Evolutionary conservation across 1,140 invertebrate genomes (phyloP).

Genomic region (Nasonia giraulti): DNA sequence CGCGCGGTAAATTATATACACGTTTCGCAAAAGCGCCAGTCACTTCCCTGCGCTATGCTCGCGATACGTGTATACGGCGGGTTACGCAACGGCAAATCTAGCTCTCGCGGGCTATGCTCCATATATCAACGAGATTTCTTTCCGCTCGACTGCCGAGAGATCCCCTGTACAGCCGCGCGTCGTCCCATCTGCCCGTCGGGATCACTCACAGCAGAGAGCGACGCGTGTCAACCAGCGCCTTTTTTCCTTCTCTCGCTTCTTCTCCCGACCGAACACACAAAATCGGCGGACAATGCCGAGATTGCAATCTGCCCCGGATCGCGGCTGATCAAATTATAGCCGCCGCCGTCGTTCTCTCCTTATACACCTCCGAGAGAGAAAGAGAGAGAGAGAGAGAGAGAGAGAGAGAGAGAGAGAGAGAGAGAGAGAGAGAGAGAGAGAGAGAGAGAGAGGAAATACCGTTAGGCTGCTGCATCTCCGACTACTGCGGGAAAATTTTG

Average conservation of each 20-base stretch:
- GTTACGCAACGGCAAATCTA: neutral
- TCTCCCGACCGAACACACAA: neutral
- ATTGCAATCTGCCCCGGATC: slow-evolving; percentile 28
- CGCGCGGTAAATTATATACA: neutral
- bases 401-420: neutral
- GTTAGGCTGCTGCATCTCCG: neutral
- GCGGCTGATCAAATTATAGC: slow-evolving; percentile 16
- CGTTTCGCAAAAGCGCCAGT: slow-evolving; percentile 17
- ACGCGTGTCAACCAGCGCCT: neutral
- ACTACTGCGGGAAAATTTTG: neutral
- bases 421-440: neutral
- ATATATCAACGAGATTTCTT: slow-evolving; percentile 13
- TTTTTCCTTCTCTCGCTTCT: neutral
- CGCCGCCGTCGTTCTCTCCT: neutral
- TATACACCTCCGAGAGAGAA: neutral
- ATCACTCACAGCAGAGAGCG: neutral
- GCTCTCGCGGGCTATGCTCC: neutral
- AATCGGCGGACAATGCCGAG: slow-evolving; percentile 32
- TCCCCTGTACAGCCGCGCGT: no score
- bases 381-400: neutral
- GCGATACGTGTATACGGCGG: neutral
- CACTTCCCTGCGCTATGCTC: neutral
- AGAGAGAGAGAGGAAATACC: neutral
- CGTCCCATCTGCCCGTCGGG: slow-evolving; percentile 2
- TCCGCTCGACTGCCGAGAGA: neutral